Evolutionary conservation across 64 coral and sea anemone species (phyloP).

Genomic region (Anthopleura sola): DNA sequence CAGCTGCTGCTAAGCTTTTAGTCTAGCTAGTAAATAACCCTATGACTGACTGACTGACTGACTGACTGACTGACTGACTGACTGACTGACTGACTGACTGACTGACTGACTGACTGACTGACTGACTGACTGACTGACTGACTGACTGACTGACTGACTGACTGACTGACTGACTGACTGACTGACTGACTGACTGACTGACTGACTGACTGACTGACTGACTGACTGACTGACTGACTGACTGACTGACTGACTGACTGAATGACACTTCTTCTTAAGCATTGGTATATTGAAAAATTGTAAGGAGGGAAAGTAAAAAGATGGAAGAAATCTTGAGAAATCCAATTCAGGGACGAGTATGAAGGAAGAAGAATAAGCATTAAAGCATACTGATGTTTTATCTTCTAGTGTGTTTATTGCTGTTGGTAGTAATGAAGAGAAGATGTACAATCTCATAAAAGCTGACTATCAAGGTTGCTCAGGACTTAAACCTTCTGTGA

Average conservation of each 20-base stretch:
- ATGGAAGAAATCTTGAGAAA: no score
- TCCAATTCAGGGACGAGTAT: no score
- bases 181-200: not conserved
- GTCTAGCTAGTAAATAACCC: not conserved
- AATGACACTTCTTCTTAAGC: no score
- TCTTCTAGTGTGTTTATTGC: slow-evolving; percentile 65
- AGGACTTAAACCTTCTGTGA: slow-evolving; percentile 45
- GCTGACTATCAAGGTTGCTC: slow-evolving; percentile 42
- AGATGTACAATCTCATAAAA: slow-evolving; percentile 40
- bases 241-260: no score
- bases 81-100: no score
- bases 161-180: not conserved
- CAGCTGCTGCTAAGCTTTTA: not conserved
- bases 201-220: not conserved
- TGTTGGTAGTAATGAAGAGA: slow-evolving; percentile 50
- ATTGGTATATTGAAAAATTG: no score
- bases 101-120: no score
- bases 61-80: no score
- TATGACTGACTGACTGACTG: no score
- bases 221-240: not conserved
- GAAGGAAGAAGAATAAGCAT: no score
- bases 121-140: no score
- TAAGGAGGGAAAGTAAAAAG: no score
- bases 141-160: not conserved
- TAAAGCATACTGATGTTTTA: not conserved